A percentile compares a stretch with the other conserved stretches of the same genome.
phyloP scores from a whole-genome alignment of 2,113 vertebrate species.

The Salvelinus namaycush region DNA sequence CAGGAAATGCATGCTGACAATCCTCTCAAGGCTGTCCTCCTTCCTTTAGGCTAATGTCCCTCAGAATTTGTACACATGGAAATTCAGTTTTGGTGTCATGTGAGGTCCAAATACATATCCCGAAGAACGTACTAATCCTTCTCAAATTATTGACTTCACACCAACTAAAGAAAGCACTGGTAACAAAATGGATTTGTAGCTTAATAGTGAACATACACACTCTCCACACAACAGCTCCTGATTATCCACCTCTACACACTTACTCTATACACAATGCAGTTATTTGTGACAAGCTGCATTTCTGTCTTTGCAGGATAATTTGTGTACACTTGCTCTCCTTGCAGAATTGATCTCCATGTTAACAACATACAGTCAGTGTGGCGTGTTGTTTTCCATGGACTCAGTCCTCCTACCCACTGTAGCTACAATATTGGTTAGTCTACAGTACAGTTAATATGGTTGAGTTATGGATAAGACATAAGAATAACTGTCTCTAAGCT shows the following conservation, averaged over 20 bases:
- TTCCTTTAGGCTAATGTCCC: slow-evolving; percentile 21
- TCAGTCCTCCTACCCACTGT: background rate
- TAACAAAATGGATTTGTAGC: background rate
- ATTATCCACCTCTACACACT: background rate
- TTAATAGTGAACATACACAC: background rate
- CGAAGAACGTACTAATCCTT: background rate
- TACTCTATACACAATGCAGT: background rate
- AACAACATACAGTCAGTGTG: slow-evolving; percentile 1
- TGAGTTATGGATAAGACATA: background rate
- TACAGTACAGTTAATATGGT: slow-evolving; percentile 9
- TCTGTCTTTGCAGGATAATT: slow-evolving; percentile 18
- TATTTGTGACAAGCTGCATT: background rate
- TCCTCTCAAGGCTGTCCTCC: slow-evolving; percentile 51
- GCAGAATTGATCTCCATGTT: slow-evolving; percentile 28
- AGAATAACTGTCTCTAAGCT: slow-evolving; percentile 22
- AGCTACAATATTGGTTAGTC: background rate
- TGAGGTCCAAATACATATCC: slow-evolving; percentile 31
- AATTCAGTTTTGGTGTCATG: slow-evolving; percentile 36
- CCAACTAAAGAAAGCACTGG: background rate
- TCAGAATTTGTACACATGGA: slow-evolving; percentile 11
- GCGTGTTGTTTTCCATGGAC: background rate
- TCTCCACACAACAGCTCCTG: background rate
- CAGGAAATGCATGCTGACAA: slow-evolving; percentile 58
- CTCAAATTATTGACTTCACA: slow-evolving; percentile 6
- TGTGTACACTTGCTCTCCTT: slow-evolving; percentile 25